Conservation (phyloP, 2,888 invertebrate genomes). For the Nomada fabriciana region DNA sequence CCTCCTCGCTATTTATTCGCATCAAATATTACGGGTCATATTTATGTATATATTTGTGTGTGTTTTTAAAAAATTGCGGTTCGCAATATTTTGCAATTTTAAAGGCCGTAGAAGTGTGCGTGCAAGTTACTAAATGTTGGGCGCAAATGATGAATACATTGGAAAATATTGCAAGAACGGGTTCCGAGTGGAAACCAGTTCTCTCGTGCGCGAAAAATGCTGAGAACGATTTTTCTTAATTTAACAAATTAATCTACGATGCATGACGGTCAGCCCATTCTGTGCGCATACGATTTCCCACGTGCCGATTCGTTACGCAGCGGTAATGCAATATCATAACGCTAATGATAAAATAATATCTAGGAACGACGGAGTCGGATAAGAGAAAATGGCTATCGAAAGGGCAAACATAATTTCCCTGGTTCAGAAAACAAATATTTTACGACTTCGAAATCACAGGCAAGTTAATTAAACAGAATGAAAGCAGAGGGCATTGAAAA, state of each 20-base stretch:
- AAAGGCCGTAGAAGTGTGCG: neutral
- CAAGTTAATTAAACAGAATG: too few species aligned
- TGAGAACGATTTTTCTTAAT: slow-evolving; percentile 1
- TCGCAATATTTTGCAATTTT: neutral
- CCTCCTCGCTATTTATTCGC: neutral
- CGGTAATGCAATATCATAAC: slow-evolving; percentile 13
- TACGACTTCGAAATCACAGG: too few species aligned
- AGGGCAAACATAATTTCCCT: neutral
- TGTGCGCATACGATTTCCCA: slow-evolving; percentile 34
- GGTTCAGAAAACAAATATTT: too few species aligned
- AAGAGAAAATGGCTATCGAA: neutral
- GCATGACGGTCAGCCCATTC: slow-evolving; percentile 14
- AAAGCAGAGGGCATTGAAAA: too few species aligned
- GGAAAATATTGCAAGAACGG: neutral
- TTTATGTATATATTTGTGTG: neutral
- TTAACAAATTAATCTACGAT: slow-evolving; percentile 13
- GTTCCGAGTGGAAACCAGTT: neutral
- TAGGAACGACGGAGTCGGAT: neutral
- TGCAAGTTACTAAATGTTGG: neutral
- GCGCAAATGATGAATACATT: neutral
- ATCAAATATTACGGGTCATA: neutral
- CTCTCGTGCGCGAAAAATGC: neutral
- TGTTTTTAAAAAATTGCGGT: too few species aligned
- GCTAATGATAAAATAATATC: slow-evolving; percentile 16
- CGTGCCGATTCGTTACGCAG: slow-evolving; percentile 54